Percentiles rank a stretch among this genome's conserved stretches.
These are phyloP conservation scores for Sciaenops ocellatus DNA, from an alignment of 2,797 vertebrate species.

Conservation along the genomic window DNA sequence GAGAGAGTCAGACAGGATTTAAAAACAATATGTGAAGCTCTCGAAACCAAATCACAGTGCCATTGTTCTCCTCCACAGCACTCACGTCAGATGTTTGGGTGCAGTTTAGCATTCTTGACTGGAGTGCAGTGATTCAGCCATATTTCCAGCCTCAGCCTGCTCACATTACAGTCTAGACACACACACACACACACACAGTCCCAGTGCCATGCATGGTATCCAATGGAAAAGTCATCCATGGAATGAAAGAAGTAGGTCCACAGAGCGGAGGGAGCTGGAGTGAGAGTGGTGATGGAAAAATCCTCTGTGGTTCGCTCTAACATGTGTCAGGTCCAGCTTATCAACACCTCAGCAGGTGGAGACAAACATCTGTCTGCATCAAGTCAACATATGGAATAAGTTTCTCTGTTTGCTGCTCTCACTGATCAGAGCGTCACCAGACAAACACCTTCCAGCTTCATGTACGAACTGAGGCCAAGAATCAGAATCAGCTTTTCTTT, in stretches of 20 bases:
- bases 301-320: constrained; percentile 7
- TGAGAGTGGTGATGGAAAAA: constrained; percentile 7
- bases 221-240: constrained; percentile 44
- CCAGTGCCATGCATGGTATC: constrained; percentile 13
- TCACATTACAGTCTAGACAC: constrained; percentile 34
- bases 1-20: not conserved
- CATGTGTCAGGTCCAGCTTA: not conserved
- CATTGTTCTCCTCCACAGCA: too few relatives aligned
- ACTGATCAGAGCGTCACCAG: too few relatives aligned
- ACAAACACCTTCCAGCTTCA: too few relatives aligned
- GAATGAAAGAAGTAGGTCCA: constrained; percentile 19
- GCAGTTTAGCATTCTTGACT: not conserved
- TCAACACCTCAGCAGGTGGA: constrained; percentile 9
- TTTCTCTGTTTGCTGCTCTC: too few relatives aligned
- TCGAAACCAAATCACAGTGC: not conserved
- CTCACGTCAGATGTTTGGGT: not conserved
- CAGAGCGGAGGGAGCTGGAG: not conserved
- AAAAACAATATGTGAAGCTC: not conserved
- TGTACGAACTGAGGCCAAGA: not conserved
- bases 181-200: constrained; percentile 3
- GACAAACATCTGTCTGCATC: not conserved
- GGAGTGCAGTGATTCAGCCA: not conserved
- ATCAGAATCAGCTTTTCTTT: too few relatives aligned
- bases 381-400: not conserved
- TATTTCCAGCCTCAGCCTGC: constrained; percentile 25